phyloP scores from a whole-genome alignment of 2,797 vertebrate species.

The Ambastaia sidthimunki region DNA sequence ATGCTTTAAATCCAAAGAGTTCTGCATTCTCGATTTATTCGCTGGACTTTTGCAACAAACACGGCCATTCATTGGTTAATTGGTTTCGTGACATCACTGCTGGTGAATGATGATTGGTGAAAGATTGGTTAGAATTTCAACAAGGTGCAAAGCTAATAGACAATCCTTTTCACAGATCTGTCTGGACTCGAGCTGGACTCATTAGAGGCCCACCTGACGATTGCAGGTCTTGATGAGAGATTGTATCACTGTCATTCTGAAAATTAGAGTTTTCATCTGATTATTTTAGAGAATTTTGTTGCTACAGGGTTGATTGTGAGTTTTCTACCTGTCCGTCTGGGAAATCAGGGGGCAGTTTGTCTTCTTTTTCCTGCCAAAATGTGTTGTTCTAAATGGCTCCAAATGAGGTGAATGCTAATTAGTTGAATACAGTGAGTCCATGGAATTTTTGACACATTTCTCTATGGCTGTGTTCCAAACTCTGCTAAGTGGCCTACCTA shows the following conservation, averaged over 20 bases:
- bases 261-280: not conserved
- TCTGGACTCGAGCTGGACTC: slow-evolving; percentile 28
- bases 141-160: not conserved
- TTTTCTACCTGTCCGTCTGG: not conserved
- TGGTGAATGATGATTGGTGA: not conserved
- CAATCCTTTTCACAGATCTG: slow-evolving; percentile 16
- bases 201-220: slow-evolving; percentile 1
- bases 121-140: no score
- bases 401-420: not conserved
- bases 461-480: not conserved
- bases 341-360: not conserved
- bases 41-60: not conserved
- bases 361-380: not conserved
- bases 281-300: not conserved
- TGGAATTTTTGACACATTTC: not conserved
- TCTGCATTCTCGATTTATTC: not conserved
- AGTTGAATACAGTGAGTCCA: not conserved
- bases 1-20: not conserved
- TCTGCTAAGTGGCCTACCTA: not conserved
- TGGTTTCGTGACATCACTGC: slow-evolving; percentile 5
- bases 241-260: slow-evolving; percentile 9
- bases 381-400: not conserved
- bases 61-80: slow-evolving; percentile 25
- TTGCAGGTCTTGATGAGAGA: slow-evolving; percentile 27
- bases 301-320: not conserved